Evolutionary conservation across 2,888 invertebrate species (phyloP).

Genomic region (Coenonympha glycerion): DNA sequence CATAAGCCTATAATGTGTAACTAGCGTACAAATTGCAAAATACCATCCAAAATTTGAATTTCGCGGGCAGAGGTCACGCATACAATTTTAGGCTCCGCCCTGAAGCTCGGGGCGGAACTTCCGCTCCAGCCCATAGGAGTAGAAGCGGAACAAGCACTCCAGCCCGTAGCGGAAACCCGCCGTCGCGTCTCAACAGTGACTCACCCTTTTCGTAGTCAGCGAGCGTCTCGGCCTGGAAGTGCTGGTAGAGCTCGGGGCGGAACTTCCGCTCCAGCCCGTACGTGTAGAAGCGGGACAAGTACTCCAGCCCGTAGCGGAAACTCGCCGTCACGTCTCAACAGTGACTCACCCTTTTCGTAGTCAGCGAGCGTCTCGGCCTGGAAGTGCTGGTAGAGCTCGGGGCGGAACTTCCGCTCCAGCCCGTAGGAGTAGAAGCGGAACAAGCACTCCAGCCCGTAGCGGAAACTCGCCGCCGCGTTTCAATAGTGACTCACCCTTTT

Average conservation of each 20-base stretch:
- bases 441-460: conserved; percentile 88
- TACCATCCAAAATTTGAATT: no score
- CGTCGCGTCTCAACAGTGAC: no score
- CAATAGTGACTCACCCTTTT: no score
- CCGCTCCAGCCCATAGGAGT: conserved; percentile 97
- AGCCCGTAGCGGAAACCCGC: conserved; percentile 91
- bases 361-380: conserved; percentile 89
- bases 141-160: conserved; percentile 96
- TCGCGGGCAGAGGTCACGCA: no score
- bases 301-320: conserved; percentile 91
- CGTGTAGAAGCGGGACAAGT: conserved; percentile 96
- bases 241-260: conserved; percentile 95
- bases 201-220: no score
- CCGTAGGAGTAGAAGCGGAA: conserved; percentile 99
- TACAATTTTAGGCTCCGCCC: no score
- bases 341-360: no score
- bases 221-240: no score
- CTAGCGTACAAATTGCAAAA: no score
- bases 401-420: conserved; percentile 95
- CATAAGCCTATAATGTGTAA: no score
- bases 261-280: conserved; percentile 98
- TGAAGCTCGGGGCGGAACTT: conserved; percentile 97
- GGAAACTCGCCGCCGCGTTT: conserved; percentile 93
- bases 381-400: conserved; percentile 97
- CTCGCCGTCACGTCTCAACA: conserved; percentile 94